Evolutionary conservation across 1,140 invertebrate species (phyloP), one percentile per base, ranked within the genome.

Genomic region (Heliothis virescens): DNA sequence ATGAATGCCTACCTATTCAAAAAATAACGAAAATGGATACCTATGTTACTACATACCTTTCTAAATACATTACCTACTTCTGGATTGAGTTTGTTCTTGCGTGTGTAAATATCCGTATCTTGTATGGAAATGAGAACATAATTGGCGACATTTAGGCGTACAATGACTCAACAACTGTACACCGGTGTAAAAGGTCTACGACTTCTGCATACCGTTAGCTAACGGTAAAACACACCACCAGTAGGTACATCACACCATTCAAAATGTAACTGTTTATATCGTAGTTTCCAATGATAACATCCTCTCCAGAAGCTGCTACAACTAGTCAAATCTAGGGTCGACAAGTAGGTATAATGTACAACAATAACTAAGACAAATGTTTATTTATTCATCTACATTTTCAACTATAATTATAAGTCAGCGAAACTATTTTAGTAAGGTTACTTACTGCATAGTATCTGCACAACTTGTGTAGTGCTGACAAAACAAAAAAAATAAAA

Each of bases 401-500:
- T 53, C n/a, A 71, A 29, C 13, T 71, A 71, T 52, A 53, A 50
- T 29, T 53, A 67, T 16, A 67, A 71, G 67, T 71, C 67, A 71
- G 67, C 65, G 12, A 10, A 65, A 63, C 48, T 65, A 76, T 63
- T 60, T 29, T 18, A 75, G 74, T 60, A 53, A 76, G 60, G 15
- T n/a, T 52, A 34, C 59, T 76, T 62, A 63, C 47, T 76, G 16
- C 10, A 76, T 63, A 76, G 60, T 76, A 63, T 34, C 50, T 65
- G 26, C 74, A 65, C 41, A 65, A 63, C 4, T 41, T 21, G 48
- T 63, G 74, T 59, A 76, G 60, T 18, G 74, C 74, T 60, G 57
- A 57, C 72, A 15, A 52, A 71, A 71, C 26, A 74, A 74, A 47
- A 59, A 73, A 74, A 60, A 52, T 74, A 85, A 82, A 84, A 86